Conservation (phyloP, 2,797 vertebrate genomes). For the Coracias cyanogaster region DNA sequence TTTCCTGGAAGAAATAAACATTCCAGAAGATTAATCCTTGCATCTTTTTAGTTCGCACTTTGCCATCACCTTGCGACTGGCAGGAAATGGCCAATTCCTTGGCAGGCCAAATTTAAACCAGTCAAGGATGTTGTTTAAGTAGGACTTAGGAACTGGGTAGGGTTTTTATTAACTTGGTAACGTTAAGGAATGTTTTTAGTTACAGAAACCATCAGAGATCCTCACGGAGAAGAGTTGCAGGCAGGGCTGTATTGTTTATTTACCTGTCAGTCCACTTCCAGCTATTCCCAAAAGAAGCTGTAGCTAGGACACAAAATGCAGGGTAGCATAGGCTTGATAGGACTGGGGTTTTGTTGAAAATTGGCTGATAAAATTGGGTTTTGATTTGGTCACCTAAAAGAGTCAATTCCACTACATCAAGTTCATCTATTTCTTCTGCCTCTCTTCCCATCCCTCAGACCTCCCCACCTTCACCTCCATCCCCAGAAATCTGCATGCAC, state of each 20-base stretch:
- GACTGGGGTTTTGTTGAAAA: not conserved
- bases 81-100: not conserved
- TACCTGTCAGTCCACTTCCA: not conserved
- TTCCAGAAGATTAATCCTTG: not conserved
- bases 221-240: not conserved
- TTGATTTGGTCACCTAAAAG: not conserved
- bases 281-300: not conserved
- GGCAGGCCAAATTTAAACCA: not conserved
- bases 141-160: not conserved
- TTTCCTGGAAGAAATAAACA: constrained; percentile 19
- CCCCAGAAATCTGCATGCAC: not conserved
- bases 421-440: not conserved
- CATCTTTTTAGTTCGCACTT: not conserved
- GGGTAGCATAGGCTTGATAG: not conserved
- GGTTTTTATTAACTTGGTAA: not conserved
- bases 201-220: not conserved
- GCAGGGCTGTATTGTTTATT: not conserved
- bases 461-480: not conserved
- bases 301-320: not conserved
- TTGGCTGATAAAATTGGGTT: not conserved
- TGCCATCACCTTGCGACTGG: not conserved
- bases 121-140: not conserved
- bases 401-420: not conserved
- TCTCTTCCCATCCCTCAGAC: not conserved
- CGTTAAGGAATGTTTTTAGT: not conserved